These are phyloP conservation scores for Heliopora coerulea DNA, from an alignment of 92 coral and sea anemone genomes.

Conservation along the genomic window DNA sequence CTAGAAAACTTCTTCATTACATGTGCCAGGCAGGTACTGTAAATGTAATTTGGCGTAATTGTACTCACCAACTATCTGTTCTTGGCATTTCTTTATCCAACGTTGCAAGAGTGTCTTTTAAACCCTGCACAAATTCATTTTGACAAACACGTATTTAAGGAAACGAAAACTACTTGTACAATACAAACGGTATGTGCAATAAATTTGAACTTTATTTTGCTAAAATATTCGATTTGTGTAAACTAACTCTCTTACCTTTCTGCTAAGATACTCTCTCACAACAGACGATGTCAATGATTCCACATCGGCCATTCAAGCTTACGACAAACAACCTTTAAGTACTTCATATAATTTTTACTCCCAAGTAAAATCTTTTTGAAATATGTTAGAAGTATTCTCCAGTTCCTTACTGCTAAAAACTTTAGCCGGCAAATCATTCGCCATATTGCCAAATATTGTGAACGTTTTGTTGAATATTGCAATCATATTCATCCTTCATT, in stretches of 20 bases:
- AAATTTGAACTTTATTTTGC: too few relatives aligned
- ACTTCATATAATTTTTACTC: background rate
- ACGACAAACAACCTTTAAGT: background rate
- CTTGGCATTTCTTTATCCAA: slow-evolving; percentile 88
- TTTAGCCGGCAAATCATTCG: too few relatives aligned
- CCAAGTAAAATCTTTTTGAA: background rate
- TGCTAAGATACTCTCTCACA: slow-evolving; percentile 85
- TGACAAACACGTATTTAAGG: background rate
- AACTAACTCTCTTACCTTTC: slow-evolving; percentile 89
- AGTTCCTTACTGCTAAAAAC: too few relatives aligned
- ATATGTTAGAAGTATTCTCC: too few relatives aligned
- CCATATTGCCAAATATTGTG: too few relatives aligned
- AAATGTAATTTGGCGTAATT: too few relatives aligned
- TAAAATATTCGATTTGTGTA: too few relatives aligned
- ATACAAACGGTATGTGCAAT: too few relatives aligned
- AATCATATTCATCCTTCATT: background rate
- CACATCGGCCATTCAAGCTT: slow-evolving; percentile 62
- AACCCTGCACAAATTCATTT: slow-evolving; percentile 54
- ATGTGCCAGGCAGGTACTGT: too few relatives aligned
- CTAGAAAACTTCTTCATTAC: too few relatives aligned
- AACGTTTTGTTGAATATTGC: too few relatives aligned
- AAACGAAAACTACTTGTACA: too few relatives aligned
- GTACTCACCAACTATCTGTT: slow-evolving; percentile 68
- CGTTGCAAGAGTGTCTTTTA: slow-evolving; percentile 64
- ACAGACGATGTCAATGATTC: slow-evolving; percentile 85